Evolutionary conservation across 1,140 invertebrate genomes (phyloP).

Genomic region (Drosophila watanabei): DNA sequence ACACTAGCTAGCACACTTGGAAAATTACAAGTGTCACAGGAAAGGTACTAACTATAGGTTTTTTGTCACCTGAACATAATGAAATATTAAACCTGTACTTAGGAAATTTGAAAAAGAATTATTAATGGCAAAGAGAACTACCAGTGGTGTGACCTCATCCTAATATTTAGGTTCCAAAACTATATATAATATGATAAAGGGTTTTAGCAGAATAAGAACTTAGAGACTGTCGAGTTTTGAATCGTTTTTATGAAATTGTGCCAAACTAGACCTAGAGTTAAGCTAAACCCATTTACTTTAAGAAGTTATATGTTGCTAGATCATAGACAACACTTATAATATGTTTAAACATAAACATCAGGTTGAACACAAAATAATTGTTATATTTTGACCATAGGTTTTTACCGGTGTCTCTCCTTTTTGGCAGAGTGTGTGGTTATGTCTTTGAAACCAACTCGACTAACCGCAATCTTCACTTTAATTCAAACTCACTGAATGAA

Average conservation of each 20-base stretch:
- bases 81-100: background rate
- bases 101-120: no score
- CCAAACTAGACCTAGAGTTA: no score
- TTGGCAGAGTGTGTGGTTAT: slow-evolving; percentile 12
- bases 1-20: slow-evolving; percentile 3
- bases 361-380: no score
- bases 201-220: no score
- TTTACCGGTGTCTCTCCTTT: background rate
- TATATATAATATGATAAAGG: background rate
- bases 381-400: background rate
- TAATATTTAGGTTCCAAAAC: background rate
- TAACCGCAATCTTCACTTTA: slow-evolving; percentile 71
- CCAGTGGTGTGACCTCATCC: background rate
- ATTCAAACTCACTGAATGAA: slow-evolving; percentile 70
- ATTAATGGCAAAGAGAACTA: background rate
- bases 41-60: background rate
- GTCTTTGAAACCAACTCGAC: slow-evolving; percentile 14
- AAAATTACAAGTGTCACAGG: background rate
- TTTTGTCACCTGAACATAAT: background rate
- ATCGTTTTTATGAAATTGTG: no score
- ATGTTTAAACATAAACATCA: no score
- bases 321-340: no score
- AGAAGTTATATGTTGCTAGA: no score
- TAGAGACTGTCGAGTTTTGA: no score
- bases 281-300: no score